These are phyloP conservation scores for Pomatorhinus ruficollis DNA, from an alignment of 2,113 vertebrate genomes.

Conservation along the genomic window DNA sequence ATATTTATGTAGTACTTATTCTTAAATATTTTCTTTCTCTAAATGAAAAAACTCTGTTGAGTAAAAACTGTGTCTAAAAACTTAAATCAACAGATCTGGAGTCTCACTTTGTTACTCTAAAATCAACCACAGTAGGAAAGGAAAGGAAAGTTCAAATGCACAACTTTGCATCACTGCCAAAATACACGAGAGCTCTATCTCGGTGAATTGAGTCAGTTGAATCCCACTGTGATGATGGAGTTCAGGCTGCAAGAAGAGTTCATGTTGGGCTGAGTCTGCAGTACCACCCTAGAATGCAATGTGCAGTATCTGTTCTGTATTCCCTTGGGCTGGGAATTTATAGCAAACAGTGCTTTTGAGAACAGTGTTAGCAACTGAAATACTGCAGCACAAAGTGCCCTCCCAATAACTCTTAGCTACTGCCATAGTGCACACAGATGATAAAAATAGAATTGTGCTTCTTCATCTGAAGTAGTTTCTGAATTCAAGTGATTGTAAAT, in stretches of 20 bases:
- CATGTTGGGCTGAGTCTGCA: constrained; percentile 55
- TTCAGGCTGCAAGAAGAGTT: constrained; percentile 72
- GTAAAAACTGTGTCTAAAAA: constrained; percentile 38
- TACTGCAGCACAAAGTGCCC: constrained; percentile 69
- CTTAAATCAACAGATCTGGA: constrained; percentile 47
- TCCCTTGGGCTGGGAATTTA: constrained; percentile 72
- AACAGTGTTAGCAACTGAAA: constrained; percentile 69
- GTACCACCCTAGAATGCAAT: constrained; percentile 65
- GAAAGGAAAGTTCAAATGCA: constrained; percentile 77
- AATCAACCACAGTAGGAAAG: constrained; percentile 72
- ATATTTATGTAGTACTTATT: not conserved
- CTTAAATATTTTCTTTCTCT: constrained; percentile 8
- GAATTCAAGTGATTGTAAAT: constrained; percentile 54
- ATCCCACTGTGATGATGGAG: constrained; percentile 80
- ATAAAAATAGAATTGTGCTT: constrained; percentile 70
- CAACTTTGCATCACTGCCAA: constrained; percentile 74
- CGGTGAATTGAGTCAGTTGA: constrained; percentile 64
- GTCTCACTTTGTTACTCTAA: constrained; percentile 71
- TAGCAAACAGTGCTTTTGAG: constrained; percentile 68
- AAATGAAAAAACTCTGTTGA: not conserved
- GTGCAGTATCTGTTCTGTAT: constrained; percentile 48
- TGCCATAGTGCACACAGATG: constrained; percentile 51
- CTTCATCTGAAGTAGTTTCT: constrained; percentile 59
- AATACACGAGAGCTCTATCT: constrained; percentile 72
- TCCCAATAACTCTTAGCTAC: constrained; percentile 65